Evolutionary conservation across 2,113 vertebrate genomes (phyloP), one percentile per base, ranked within the genome.

Genomic region (Apodemus speciosus): DNA sequence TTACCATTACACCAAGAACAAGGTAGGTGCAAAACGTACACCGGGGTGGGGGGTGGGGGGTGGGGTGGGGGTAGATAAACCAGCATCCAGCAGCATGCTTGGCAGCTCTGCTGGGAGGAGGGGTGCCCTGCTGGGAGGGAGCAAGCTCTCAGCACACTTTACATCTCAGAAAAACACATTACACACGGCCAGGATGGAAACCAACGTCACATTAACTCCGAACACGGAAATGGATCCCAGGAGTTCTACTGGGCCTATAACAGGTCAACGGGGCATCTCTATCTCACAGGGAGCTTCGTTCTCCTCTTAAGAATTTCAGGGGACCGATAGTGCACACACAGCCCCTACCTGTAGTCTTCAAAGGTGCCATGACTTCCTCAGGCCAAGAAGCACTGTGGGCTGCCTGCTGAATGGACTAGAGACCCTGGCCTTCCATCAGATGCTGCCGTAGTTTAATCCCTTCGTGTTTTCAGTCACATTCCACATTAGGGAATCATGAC

Each of bases 1-100:
- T 60, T 96, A 94, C 68, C n/a, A 98, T 89, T 99, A 99, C 96
- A 96, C 94, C 56, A 99, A 98, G 90, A 99, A 99, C 96, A 98
- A 99, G 99, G 99, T 99, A 96, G 94, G 96, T 96, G 1, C 40
- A 56, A 49, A 80, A 10, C 89, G 0, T 35, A 14, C 75, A 35
- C 69, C 8, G 16, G 15, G 0, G 0, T 49, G 25, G 88, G n/a
- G n/a, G n/a, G n/a, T n/a, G n/a, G n/a, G n/a, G n/a, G n/a, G n/a
- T n/a, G n/a, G n/a, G n/a, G n/a, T n/a, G n/a, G n/a, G n/a, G n/a
- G n/a, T n/a, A n/a, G n/a, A n/a, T 62, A 76, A 27, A 18, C 43
- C 38, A 2, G 30, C 11, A 0, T 0, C 14, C 14, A 49, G 27
- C 9, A 51, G 38, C 60, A 73, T 9, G 10, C 14, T 77, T 0